phyloP scores from a whole-genome alignment of 2,113 vertebrate genomes.

The Xenopus tropicalis region UCB_Xtro_10.0 CM004446.2:132306501-132307000 shows the following conservation, averaged over 20 bases:
- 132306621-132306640: conserved; percentile 97
- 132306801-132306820: too few species aligned
- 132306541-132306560: conserved; percentile 93
- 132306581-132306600: conserved; percentile 98
- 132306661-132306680: conserved; percentile 92
- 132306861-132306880: too few species aligned
- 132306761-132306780: too few species aligned
- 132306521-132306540: conserved; percentile 72
- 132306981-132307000: conserved; percentile 96
- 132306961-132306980: conserved; percentile 96
- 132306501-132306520: too few species aligned
- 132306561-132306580: conserved; percentile 92
- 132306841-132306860: too few species aligned
- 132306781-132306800: too few species aligned
- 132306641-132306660: conserved; percentile 92
- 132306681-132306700: conserved; percentile 37
- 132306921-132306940: neutral
- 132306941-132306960: conserved; percentile 40
- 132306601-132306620: conserved; percentile 92
- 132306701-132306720: neutral
- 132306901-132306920: too few species aligned
- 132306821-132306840: too few species aligned
- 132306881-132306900: too few species aligned
- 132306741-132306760: too few species aligned
- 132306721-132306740: too few species aligned